Conservation (phyloP, 2,797 vertebrate species). For the Mormyrus hasselquistii region DNA sequence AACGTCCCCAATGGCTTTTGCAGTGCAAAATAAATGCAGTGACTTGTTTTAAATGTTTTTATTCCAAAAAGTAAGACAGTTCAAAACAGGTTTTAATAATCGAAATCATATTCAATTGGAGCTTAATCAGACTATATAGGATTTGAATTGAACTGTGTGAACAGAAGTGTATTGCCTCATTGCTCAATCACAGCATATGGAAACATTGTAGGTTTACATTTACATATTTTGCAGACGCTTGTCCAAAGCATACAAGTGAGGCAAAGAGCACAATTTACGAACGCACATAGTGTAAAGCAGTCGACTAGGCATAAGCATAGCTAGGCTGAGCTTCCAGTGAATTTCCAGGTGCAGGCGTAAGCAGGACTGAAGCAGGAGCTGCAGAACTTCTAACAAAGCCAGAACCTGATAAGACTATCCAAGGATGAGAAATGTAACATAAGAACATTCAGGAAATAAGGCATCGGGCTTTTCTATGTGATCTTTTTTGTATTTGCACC, state of each 20-base stretch:
- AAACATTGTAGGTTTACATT: background rate
- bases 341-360: background rate
- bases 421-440: background rate
- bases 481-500: background rate
- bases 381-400: background rate
- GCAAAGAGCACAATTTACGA: background rate
- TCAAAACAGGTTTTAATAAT: background rate
- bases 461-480: background rate
- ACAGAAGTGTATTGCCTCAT: background rate
- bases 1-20: background rate
- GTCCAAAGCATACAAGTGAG: background rate
- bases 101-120: background rate
- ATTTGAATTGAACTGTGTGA: background rate
- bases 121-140: background rate
- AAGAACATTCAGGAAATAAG: background rate
- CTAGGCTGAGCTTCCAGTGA: background rate
- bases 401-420: background rate
- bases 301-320: background rate
- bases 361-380: background rate
- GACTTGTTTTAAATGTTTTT: background rate
- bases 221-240: background rate
- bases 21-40: background rate
- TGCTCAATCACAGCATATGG: background rate
- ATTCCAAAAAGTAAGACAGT: background rate
- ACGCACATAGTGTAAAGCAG: background rate